Conservation (phyloP, 1,140 invertebrate species). For the Copidosoma floridanum region DNA sequence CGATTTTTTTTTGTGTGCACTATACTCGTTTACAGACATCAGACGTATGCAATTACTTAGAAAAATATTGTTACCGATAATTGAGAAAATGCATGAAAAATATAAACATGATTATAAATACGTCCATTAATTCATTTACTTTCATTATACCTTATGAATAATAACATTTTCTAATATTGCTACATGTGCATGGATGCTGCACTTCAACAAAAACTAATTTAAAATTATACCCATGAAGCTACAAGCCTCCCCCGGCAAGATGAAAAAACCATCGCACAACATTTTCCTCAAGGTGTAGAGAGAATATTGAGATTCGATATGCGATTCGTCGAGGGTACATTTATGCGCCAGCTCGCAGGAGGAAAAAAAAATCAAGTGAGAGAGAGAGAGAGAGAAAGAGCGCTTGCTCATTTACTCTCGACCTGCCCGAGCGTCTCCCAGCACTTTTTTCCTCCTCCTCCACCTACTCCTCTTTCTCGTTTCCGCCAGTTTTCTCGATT, state of each 20-base stretch:
- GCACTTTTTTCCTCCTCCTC: background rate
- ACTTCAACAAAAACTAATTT: too few relatives aligned
- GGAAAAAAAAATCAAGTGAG: background rate
- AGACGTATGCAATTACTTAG: too few relatives aligned
- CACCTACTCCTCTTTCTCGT: background rate
- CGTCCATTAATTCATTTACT: too few relatives aligned
- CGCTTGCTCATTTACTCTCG: conserved; percentile 24
- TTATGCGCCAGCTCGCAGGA: conserved; percentile 28
- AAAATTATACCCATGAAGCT: too few relatives aligned
- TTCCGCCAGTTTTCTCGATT: conserved; percentile 48
- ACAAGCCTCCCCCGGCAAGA: background rate
- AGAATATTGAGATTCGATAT: conserved; percentile 46
- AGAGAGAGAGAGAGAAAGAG: conserved; percentile 15
- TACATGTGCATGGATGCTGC: too few relatives aligned
- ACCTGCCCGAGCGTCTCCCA: background rate
- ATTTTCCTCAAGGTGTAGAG: background rate
- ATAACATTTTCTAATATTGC: too few relatives aligned
- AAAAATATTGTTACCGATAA: too few relatives aligned
- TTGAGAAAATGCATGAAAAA: too few relatives aligned
- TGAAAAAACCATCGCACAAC: background rate
- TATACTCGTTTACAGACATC: too few relatives aligned
- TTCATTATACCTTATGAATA: too few relatives aligned
- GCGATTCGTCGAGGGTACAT: conserved; percentile 36
- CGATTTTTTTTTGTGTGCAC: too few relatives aligned
- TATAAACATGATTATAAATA: too few relatives aligned